Evolutionary conservation across 2,113 vertebrate species (phyloP).

Genomic region (Alligator sinensis): DNA sequence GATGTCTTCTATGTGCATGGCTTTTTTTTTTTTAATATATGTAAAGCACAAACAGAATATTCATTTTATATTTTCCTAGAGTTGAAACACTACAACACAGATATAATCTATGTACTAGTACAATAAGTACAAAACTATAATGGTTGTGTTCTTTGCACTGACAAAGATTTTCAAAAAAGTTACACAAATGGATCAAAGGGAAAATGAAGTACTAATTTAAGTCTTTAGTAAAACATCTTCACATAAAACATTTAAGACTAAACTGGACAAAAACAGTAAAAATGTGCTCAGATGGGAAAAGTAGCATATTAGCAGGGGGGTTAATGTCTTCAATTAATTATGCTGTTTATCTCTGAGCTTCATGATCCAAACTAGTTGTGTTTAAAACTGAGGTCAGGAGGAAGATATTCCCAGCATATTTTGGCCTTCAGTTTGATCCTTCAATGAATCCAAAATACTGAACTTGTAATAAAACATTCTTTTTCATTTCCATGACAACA

Average conservation of each 20-base stretch:
- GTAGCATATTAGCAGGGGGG: neutral
- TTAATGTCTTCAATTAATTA: neutral
- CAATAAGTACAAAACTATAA: neutral
- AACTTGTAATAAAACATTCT: neutral
- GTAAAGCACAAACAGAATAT: neutral
- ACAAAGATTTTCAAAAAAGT: neutral
- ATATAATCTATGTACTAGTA: neutral
- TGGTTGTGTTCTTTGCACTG: neutral
- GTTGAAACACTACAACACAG: neutral
- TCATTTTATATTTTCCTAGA: neutral
- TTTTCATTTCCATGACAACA: neutral
- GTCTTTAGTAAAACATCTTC: neutral
- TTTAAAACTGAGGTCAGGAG: constrained; percentile 1
- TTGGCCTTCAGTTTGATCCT: neutral
- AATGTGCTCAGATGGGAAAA: neutral
- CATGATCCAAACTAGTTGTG: neutral
- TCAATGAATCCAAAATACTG: neutral
- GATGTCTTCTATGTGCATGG: neutral
- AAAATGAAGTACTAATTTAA: neutral
- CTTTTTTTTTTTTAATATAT: neutral
- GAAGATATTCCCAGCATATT: neutral
- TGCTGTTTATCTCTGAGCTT: neutral
- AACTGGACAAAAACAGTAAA: neutral
- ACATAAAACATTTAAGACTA: neutral
- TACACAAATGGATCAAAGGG: neutral